Percentiles rank a stretch among this genome's conserved stretches.
These are phyloP conservation scores for Penaeus vannamei DNA, from an alignment of 1,140 invertebrate genomes.

Conservation along the genomic window DNA sequence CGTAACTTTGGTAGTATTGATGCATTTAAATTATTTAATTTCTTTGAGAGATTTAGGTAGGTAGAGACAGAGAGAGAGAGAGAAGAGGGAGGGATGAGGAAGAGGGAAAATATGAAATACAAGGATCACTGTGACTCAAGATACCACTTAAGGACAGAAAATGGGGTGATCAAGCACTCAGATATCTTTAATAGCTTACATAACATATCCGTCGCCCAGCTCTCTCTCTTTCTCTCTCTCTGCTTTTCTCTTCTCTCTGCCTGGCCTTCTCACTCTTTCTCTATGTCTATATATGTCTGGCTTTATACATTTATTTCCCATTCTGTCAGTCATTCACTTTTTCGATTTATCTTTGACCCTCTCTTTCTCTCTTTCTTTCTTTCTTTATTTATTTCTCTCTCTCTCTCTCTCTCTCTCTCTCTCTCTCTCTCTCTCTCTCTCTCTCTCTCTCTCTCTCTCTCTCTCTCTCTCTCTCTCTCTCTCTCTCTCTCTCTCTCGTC, in stretches of 20 bases:
- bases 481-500: too few species aligned
- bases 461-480: neutral
- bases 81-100: constrained; percentile 24
- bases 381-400: neutral
- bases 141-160: neutral
- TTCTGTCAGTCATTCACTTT: neutral
- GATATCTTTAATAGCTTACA: neutral
- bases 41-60: constrained; percentile 1
- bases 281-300: neutral
- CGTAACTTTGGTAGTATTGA: too few species aligned
- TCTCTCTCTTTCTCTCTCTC: neutral
- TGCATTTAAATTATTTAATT: too few species aligned
- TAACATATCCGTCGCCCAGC: neutral
- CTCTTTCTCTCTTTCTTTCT: neutral
- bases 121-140: neutral
- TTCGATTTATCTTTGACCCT: neutral
- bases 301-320: constrained; percentile 23
- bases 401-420: constrained; percentile 21
- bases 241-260: too few species aligned
- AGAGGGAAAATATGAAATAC: neutral
- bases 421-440: neutral
- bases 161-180: neutral
- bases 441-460: neutral
- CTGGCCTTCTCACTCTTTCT: too few species aligned
- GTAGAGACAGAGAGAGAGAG: constrained; percentile 28